Conservation (phyloP, 2,113 vertebrate species). For the Rhagologus leucostigma region DNA sequence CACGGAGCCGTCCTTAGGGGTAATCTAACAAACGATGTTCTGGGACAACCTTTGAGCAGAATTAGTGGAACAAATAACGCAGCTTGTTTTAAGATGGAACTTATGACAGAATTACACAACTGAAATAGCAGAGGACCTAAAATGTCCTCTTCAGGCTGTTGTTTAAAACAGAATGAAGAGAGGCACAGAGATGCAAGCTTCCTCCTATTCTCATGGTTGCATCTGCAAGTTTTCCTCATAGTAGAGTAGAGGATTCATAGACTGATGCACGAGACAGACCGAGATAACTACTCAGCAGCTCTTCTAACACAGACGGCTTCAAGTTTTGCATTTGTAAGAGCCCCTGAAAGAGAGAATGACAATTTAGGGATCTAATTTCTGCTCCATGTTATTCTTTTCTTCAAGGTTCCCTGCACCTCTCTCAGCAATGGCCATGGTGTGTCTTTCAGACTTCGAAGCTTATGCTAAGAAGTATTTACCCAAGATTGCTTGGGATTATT, state of each 20-base stretch:
- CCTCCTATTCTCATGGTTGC: neutral
- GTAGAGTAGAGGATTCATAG: neutral
- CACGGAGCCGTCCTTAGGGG: neutral
- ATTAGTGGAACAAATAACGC: neutral
- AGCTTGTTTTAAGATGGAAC: neutral
- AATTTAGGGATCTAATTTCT: neutral
- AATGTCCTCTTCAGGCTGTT: neutral
- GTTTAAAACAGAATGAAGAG: neutral
- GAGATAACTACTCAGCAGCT: neutral
- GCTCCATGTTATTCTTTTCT: neutral
- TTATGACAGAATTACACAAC: neutral
- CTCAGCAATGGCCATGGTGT: conserved; percentile 84
- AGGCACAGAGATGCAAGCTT: neutral
- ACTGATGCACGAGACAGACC: neutral
- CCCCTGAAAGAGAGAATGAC: neutral
- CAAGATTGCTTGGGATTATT: conserved; percentile 88
- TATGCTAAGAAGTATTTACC: conserved; percentile 85
- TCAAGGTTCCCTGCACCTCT: conserved; percentile 64
- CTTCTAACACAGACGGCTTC: neutral
- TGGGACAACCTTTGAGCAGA: neutral
- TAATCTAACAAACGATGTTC: neutral
- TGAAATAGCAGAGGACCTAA: neutral
- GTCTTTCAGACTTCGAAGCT: conserved; percentile 87
- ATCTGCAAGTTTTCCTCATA: neutral
- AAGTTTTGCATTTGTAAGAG: neutral